Percentiles rank a stretch among this genome's conserved stretches.
These are phyloP conservation scores for Ladona fulva DNA, from an alignment of 1,140 invertebrate species.

Conservation along the genomic window DNA sequence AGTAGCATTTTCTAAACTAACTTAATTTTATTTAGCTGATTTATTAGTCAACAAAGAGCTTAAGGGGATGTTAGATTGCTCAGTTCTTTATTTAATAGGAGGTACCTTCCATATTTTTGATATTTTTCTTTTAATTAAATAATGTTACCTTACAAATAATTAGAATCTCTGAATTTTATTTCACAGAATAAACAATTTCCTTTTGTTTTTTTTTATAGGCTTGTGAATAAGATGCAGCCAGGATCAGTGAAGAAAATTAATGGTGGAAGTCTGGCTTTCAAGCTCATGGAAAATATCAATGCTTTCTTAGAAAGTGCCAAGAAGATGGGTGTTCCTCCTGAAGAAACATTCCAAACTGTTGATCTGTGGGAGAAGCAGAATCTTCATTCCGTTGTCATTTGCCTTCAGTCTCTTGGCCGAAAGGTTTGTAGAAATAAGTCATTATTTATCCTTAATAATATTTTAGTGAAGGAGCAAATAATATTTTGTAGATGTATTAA, in stretches of 20 bases:
- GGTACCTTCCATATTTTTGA: no score
- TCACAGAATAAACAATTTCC: conserved; percentile 11
- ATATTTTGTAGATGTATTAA: no score
- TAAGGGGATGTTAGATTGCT: no score
- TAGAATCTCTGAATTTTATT: conserved; percentile 14
- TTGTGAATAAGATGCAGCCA: conserved; percentile 69
- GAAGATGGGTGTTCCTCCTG: conserved; percentile 82
- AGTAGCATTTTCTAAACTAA: no score
- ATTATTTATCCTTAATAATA: no score
- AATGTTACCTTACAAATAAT: conserved; percentile 15
- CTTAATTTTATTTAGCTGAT: no score
- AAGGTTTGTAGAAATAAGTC: conserved; percentile 59
- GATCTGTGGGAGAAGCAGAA: conserved; percentile 95
- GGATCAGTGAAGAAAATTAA: conserved; percentile 82
- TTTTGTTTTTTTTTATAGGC: conserved; percentile 40
- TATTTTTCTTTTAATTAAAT: conserved; percentile 19
- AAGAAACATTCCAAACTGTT: conserved; percentile 93
- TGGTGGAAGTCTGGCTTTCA: conserved; percentile 82
- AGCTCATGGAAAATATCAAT: conserved; percentile 98
- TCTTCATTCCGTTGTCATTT: conserved; percentile 89
- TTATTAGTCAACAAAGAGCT: no score
- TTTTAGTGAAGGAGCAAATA: no score
- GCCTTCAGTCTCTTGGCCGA: conserved; percentile 85
- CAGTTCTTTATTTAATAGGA: no score
- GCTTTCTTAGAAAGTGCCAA: conserved; percentile 79